These are phyloP conservation scores for Microcebus lehilahytsara DNA, from an alignment of 2,113 vertebrate species.

Conservation along the genomic window DNA sequence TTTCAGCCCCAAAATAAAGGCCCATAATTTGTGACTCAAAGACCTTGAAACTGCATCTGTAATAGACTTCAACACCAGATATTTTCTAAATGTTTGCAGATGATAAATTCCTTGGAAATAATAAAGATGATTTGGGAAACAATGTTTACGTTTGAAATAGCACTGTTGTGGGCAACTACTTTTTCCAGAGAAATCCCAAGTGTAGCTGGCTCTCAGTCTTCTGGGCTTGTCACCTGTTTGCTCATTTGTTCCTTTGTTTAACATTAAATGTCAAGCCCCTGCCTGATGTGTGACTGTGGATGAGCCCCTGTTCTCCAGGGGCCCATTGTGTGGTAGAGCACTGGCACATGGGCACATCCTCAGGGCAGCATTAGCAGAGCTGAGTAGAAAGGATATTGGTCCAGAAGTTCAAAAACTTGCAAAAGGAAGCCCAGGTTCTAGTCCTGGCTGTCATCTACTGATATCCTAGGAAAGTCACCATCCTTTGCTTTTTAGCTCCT, in stretches of 20 bases:
- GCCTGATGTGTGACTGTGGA: not conserved
- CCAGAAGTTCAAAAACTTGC: not conserved
- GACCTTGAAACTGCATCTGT: slow-evolving; percentile 70
- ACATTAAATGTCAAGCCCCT: not conserved
- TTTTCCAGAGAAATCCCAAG: not conserved
- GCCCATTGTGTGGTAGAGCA: not conserved
- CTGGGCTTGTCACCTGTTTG: not conserved
- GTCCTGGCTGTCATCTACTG: not conserved
- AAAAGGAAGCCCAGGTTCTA: not conserved
- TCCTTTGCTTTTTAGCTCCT: not conserved
- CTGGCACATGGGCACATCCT: not conserved
- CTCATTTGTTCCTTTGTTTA: not conserved
- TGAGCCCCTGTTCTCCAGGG: not conserved
- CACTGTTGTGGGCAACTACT: not conserved
- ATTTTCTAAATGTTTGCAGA: slow-evolving; percentile 65
- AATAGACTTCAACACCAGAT: slow-evolving; percentile 42
- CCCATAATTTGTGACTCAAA: slow-evolving; percentile 68
- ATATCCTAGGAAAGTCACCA: not conserved
- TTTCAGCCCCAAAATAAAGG: slow-evolving; percentile 73
- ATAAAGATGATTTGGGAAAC: slow-evolving; percentile 9
- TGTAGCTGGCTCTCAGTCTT: not conserved
- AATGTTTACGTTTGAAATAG: slow-evolving; percentile 31
- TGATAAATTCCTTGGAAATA: slow-evolving; percentile 63
- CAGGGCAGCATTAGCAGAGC: not conserved
- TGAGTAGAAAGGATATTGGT: not conserved